phyloP scores from a whole-genome alignment of 2,797 vertebrate species.

The Cephalopachus bancanus region DNA sequence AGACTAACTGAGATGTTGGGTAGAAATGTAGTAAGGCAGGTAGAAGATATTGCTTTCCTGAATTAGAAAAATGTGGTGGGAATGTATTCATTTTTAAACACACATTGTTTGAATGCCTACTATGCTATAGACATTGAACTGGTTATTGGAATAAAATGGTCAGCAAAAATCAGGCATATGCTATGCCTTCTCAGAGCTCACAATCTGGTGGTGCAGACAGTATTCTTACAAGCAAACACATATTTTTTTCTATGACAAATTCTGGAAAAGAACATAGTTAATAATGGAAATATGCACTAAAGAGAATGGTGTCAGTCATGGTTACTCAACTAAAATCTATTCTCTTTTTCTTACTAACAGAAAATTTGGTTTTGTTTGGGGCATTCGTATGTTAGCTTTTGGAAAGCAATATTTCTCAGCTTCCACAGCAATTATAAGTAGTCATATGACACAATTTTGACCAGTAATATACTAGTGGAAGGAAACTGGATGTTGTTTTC shows the following conservation, averaged over 20 bases:
- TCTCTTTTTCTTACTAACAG: background rate
- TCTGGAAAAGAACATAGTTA: background rate
- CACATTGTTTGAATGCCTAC: background rate
- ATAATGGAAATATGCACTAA: background rate
- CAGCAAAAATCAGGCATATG: background rate
- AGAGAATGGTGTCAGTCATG: background rate
- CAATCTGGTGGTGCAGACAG: background rate
- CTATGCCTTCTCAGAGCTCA: background rate
- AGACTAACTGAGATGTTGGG: background rate
- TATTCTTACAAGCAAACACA: background rate
- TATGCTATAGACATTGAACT: background rate
- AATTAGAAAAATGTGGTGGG: background rate
- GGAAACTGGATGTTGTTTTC: background rate
- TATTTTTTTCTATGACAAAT: conserved; percentile 14
- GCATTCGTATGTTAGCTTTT: background rate
- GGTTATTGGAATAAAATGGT: background rate
- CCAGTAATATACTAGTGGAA: background rate
- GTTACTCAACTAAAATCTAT: background rate
- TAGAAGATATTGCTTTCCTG: background rate
- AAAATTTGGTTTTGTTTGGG: background rate
- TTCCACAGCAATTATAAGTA: background rate
- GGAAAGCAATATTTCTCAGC: background rate
- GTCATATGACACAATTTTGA: background rate
- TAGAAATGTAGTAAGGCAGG: background rate
- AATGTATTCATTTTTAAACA: background rate